Base-by-base conservation (phyloP, 2,113 vertebrate genomes). In the Perca fluviatilis region DNA sequence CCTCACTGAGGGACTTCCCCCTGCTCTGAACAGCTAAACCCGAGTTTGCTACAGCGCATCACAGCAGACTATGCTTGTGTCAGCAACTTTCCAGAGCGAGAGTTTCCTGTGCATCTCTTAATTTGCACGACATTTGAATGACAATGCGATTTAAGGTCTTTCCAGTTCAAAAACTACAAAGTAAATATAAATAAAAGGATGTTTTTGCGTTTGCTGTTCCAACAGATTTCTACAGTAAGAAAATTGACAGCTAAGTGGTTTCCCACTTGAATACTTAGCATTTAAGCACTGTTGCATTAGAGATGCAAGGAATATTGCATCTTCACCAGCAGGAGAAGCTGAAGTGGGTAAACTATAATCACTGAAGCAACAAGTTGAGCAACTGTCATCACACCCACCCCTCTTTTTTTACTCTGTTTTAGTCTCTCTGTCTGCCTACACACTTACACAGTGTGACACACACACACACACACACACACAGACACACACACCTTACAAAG, bases 311-410 rank as follows among this genome's bases (percentile, higher is more conserved):
- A 77, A 73, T 78, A 68, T 6, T 61, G 82, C 75, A 57, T 85
- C 80, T 23, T 86, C 78, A 74, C 68, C 60, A 66, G 79, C 71
- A 54, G 65, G 72, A 84, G 80, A 76, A 50, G 76, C 73, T 61
- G 67, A 61, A 80, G 82, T 75, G 76, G 78, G 71, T 58, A 65
- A 62, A 53, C 67, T 3, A 7, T 75, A 66, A 84, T 54, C 68
- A 70, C 87, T 86, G 69, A 56, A 89, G 87, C 90, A 89, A 93
- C 91, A 89, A 89, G 90, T 87, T 65, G 83, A 89, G 79, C 78
- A 70, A 57, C 87, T 88, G 81, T 82, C 88, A 90, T 91, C 84
- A 79, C 85, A 88, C 87, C 90, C 81, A 83, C 70, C 71, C 87
- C 77, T 83, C 77, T 70, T 84, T 88, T 62, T 70, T 78, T 78